Evolutionary conservation across 2,797 vertebrate genomes (phyloP), one percentile per base, ranked within the genome.

Genomic region (Gymnocypris eckloni): DNA sequence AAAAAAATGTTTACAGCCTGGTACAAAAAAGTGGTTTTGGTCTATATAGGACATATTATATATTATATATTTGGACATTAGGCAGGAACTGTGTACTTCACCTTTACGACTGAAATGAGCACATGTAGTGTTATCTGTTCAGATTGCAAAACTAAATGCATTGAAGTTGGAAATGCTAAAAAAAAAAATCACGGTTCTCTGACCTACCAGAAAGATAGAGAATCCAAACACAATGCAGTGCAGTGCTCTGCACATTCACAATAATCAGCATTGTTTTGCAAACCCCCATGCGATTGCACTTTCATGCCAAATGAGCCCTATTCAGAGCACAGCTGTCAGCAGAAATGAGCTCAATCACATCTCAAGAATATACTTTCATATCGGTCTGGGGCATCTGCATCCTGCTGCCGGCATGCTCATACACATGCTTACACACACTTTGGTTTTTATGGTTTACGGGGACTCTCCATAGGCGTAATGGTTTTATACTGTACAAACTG

Each of bases 301-400:
- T 93, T 94, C 93, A 93, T 89, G 92, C 91, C 92, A 90, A 94
- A 94, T 94, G 92, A 91, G 89, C 91, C 88, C 90, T 92, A 94
- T 95, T 95, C 94, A 95, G 88, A 90, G 91, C 64, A 18, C 64
- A 67, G 28, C 66, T 18, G 66, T 67, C 66, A 37, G 15, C 89
- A 87, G 88, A 80, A 89, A 89, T 67, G 77, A 82, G 79, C 85
- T 85, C 64, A 37, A 67, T 67, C 66, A 67, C 33, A 1, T 7
- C 16, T 67, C 33, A 37, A 67, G 33, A 67, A 67, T 37, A 2
- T 8, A 37, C 66, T 15, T 67, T 39, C 83, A 20, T 80, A 83
- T 61, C 87, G 54, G 83, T 45, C 79, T 67, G 3, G 64, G 28
- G 15, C 64, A 67, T 37, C 64, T 33, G 28, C 64, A 67, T 18